Evolutionary conservation across 2,888 invertebrate genomes (phyloP).

Genomic region (Oligia strigilis): DNA sequence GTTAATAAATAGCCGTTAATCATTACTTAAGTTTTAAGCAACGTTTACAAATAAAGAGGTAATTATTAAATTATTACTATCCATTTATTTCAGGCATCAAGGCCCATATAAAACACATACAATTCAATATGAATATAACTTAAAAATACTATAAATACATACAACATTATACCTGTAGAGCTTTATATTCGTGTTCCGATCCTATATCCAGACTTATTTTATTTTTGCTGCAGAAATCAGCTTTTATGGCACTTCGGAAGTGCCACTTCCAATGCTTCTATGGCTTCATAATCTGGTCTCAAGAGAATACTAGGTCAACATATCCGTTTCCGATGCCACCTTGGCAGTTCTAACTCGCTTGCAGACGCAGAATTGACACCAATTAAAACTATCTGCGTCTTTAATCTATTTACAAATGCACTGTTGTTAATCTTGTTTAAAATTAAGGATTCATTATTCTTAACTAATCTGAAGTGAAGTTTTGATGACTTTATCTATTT

Average conservation of each 20-base stretch:
- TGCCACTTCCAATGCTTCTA: slow-evolving; percentile 3
- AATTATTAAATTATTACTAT: not conserved
- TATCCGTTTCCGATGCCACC: slow-evolving; percentile 41
- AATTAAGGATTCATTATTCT: slow-evolving; percentile 30
- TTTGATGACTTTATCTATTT: slow-evolving; percentile 33
- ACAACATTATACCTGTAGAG: not conserved
- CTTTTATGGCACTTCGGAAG: slow-evolving; percentile 18
- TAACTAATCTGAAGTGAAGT: slow-evolving; percentile 33
- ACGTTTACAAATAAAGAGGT: not conserved
- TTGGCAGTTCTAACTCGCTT: slow-evolving; percentile 28
- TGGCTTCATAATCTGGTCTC: slow-evolving; percentile 30
- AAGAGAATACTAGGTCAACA: slow-evolving; percentile 54
- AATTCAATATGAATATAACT: too few relatives aligned
- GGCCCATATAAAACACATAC: too few relatives aligned
- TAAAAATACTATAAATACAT: too few relatives aligned
- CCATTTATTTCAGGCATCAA: too few relatives aligned
- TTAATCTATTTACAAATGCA: slow-evolving; percentile 30
- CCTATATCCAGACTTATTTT: slow-evolving; percentile 15
- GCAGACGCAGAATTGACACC: slow-evolving; percentile 24
- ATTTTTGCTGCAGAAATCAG: slow-evolving; percentile 6
- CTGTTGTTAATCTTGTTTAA: slow-evolving; percentile 21
- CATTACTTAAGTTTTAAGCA: not conserved
- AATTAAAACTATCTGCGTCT: slow-evolving; percentile 26
- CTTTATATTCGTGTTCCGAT: not conserved
- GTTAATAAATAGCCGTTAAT: not conserved